A percentile compares a stretch with the other conserved stretches of the same genome.
Evolutionary conservation across 2,888 invertebrate species (phyloP).

Genomic region (Silvanus unidentatus): DNA sequence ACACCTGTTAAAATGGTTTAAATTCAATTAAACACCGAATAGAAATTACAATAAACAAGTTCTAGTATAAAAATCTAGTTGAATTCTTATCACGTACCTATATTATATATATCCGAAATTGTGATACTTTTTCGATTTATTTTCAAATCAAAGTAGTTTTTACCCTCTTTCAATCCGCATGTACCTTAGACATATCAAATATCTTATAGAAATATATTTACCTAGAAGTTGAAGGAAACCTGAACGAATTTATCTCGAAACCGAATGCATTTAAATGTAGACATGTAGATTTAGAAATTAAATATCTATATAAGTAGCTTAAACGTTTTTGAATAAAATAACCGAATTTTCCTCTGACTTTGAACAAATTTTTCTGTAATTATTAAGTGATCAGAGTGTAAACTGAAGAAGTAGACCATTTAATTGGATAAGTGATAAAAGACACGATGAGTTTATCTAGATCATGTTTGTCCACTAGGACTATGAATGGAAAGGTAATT

Average conservation of each 20-base stretch:
- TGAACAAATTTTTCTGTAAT: conserved; percentile 9
- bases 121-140: too few species aligned
- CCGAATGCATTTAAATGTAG: too few species aligned
- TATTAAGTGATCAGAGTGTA: conserved; percentile 19
- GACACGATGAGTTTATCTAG: conserved; percentile 34
- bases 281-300: too few species aligned
- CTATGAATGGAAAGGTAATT: conserved; percentile 39
- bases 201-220: conserved; percentile 19
- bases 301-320: too few species aligned
- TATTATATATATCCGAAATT: conserved; percentile 15
- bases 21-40: neutral
- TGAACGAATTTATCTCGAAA: too few species aligned
- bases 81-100: conserved; percentile 26
- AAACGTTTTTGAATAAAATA: too few species aligned
- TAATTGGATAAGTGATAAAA: conserved; percentile 1
- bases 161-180: conserved; percentile 1
- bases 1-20: conserved; percentile 4
- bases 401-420: conserved; percentile 10
- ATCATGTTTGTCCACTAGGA: conserved; percentile 35
- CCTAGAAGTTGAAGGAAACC: too few species aligned
- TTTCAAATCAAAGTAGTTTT: too few species aligned
- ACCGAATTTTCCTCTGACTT: too few species aligned
- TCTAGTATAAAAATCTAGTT: neutral
- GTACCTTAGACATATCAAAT: conserved; percentile 28
- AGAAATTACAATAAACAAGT: neutral